Evolutionary conservation across 2,113 vertebrate species (phyloP).

Genomic region (Phrynosoma platyrhinos): DNA sequence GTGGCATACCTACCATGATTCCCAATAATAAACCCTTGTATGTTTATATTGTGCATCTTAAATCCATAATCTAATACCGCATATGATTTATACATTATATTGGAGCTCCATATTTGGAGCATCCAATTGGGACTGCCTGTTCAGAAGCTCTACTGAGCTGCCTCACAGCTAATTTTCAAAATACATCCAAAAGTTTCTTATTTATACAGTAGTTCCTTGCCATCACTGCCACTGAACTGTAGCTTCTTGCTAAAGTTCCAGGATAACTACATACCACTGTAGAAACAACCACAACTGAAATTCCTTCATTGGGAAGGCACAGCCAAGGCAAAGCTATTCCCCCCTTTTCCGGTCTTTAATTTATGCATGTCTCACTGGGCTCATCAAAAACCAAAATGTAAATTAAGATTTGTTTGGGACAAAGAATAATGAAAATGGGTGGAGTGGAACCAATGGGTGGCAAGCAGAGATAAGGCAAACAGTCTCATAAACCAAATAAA

Average conservation of each 20-base stretch:
- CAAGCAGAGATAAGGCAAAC: neutral
- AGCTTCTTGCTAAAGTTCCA: neutral
- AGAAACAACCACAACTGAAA: neutral
- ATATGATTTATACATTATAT: neutral
- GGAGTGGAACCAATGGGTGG: no score
- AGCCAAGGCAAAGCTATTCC: neutral
- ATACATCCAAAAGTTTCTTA: neutral
- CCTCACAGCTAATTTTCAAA: neutral
- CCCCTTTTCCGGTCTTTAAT: neutral
- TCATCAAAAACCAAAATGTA: neutral
- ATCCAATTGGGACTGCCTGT: neutral
- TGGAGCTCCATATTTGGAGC: neutral
- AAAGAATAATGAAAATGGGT: neutral
- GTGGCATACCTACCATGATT: neutral
- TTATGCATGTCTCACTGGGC: neutral
- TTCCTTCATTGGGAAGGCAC: neutral
- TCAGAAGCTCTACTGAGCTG: neutral
- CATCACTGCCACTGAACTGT: neutral
- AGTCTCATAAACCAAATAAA: neutral
- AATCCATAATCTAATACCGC: slow-evolving; percentile 6
- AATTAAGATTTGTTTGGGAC: neutral
- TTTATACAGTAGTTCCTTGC: neutral
- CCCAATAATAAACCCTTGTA: neutral
- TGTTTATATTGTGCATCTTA: neutral
- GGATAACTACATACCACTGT: neutral